Conservation (phyloP, 2,888 invertebrate genomes). For the Lithophane ornitopus region DNA sequence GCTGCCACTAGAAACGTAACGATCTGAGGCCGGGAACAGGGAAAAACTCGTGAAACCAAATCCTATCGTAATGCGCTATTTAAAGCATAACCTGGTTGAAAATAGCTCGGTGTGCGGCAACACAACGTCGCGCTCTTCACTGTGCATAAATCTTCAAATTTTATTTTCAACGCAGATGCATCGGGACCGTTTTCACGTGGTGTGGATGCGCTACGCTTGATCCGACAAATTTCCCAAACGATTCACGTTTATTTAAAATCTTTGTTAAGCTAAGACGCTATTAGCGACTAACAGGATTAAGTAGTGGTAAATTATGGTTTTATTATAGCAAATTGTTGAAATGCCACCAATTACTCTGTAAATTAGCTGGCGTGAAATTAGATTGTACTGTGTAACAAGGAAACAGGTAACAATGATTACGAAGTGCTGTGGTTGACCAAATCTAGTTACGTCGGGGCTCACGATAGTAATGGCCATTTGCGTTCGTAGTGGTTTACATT, state of each 20-base stretch:
- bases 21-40: conserved; percentile 84
- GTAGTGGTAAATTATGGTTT: conserved; percentile 52
- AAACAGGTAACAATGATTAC: conserved; percentile 71
- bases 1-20: conserved; percentile 81
- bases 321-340: conserved; percentile 51
- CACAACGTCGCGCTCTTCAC: conserved; percentile 87
- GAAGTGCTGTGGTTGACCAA: conserved; percentile 69
- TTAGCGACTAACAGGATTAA: conserved; percentile 15
- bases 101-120: conserved; percentile 89
- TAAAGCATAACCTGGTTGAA: conserved; percentile 90
- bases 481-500: conserved; percentile 37
- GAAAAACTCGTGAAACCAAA: conserved; percentile 90
- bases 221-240: conserved; percentile 48
- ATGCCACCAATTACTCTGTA: conserved; percentile 61
- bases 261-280: conserved; percentile 25
- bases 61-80: conserved; percentile 91
- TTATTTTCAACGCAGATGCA: conserved; percentile 88
- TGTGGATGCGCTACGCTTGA: conserved; percentile 60
- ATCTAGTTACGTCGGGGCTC: conserved; percentile 58
- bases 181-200: conserved; percentile 76
- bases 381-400: conserved; percentile 70
- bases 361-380: conserved; percentile 72
- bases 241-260: conserved; percentile 36
- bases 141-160: conserved; percentile 89
- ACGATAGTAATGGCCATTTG: conserved; percentile 46